Evolutionary conservation across 2,113 vertebrate genomes (phyloP).

Genomic region (Spermophilus dauricus): DNA sequence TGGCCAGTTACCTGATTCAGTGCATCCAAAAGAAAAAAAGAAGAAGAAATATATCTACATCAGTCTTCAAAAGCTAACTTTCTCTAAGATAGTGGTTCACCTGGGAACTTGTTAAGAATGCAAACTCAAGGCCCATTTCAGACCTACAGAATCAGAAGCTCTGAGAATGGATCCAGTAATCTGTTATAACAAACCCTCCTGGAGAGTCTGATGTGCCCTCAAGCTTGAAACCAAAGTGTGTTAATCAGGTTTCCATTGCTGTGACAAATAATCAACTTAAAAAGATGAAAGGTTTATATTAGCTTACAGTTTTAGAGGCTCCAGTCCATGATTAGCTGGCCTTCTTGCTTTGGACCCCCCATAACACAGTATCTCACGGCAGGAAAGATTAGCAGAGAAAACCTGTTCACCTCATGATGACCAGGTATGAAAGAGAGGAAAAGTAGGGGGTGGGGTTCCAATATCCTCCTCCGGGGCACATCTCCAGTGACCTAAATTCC

Average conservation of each 20-base stretch:
- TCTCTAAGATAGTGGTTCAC: not conserved
- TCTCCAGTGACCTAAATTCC: not conserved
- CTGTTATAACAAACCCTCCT: not conserved
- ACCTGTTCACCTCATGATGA: not conserved
- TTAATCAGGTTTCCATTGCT: not conserved
- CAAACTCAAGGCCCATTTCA: not conserved
- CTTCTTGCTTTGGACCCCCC: not conserved
- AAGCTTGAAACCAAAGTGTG: not conserved
- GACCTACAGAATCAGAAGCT: not conserved
- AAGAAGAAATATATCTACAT: not conserved
- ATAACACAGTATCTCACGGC: not conserved
- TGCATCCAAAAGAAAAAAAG: not conserved
- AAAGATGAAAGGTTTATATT: not conserved
- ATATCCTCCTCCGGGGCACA: not conserved
- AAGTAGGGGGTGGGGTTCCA: not conserved
- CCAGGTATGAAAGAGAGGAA: not conserved
- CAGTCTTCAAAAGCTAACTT: not conserved
- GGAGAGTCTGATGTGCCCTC: not conserved
- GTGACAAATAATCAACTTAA: not conserved
- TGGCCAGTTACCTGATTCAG: not conserved
- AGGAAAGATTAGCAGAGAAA: not conserved
- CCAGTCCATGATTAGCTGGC: too few species aligned
- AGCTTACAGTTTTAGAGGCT: not conserved
- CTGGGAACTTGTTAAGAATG: conserved; percentile 16
- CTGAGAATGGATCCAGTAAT: not conserved